Percentiles rank a stretch among this genome's conserved stretches.
These are phyloP conservation scores for Astatotilapia flaviijosephi DNA, from an alignment of 2,113 vertebrate genomes.

Conservation along the genomic window DNA sequence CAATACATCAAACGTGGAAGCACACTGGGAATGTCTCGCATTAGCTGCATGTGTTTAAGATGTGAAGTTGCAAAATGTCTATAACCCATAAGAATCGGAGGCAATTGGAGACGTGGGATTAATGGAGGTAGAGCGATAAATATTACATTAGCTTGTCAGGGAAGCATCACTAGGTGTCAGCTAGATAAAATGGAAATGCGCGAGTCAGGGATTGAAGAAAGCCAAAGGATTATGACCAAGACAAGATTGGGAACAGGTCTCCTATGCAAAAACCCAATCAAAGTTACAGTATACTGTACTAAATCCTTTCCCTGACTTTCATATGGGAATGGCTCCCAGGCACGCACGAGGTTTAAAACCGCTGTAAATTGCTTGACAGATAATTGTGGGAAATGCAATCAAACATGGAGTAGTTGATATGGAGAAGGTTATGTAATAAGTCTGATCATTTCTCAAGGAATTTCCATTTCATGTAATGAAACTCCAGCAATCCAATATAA, in stretches of 20 bases:
- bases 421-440: background rate
- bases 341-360: conserved; percentile 7
- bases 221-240: conserved; percentile 25
- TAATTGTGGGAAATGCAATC: background rate
- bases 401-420: background rate
- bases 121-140: background rate
- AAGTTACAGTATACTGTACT: background rate
- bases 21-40: background rate
- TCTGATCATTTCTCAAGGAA: background rate
- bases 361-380: background rate
- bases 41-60: conserved; percentile 1
- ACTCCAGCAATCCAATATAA: background rate
- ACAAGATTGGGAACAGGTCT: conserved; percentile 26
- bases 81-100: background rate
- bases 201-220: background rate
- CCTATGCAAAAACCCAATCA: conserved; percentile 18
- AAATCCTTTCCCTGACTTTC: conserved; percentile 2
- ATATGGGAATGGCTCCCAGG: background rate
- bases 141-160: conserved; percentile 18
- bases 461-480: background rate
- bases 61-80: background rate
- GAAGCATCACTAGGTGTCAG: conserved; percentile 5
- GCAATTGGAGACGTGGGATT: conserved; percentile 12
- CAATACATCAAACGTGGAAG: conserved; percentile 24
- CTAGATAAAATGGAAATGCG: conserved; percentile 22